Evolutionary conservation across 2,797 vertebrate species (phyloP), one percentile per base, ranked within the genome.

Genomic region (Lepus townsendii): DNA sequence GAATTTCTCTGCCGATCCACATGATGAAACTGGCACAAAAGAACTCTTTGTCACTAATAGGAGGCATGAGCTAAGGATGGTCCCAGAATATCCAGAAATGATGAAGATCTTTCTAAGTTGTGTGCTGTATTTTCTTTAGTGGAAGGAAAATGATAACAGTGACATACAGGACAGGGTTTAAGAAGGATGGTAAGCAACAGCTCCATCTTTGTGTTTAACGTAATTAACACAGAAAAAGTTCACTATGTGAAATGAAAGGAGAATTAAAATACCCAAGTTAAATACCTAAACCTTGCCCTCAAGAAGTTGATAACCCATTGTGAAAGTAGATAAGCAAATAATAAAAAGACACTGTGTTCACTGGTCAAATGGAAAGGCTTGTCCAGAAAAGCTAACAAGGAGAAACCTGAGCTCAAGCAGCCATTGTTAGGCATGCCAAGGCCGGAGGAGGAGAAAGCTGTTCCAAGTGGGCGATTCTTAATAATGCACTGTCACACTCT

Each of bases 211-310:
- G 63, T 38, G 83, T 77, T 35, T 92, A 16, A 3, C 16, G 73
- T 79, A 92, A 54, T 89, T 88, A 93, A 77, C 78, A 83, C 66
- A 57, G 57, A 47, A 91, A 52, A 76, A 66, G 12, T 77, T 95
- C 57, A 82, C n/a, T 88, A 63, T 82, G 42, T 93, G 69, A 92
- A 80, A 90, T 90, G 35, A 96, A 91, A 63, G 20, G 13, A 90
- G 38, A 22, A 77, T 54, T 47, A 8, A 47, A 47, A 65, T 47
- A 93, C 92, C 83, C 42, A 68, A 76, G 32, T 47, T 82, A 91
- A 86, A 88, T 72, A 63, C 50, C 63, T 32, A 94, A 75, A 4
- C 24, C 65, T 68, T 82, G 60, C 62, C 42, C 50, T 92, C 16
- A 88, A 54, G 52, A 62, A 77, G 9, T 79, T 90, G 93, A 71